Evolutionary conservation across 1,140 invertebrate genomes (phyloP), one percentile per base, ranked within the genome.

Genomic region (Calliopsis andreniformis): DNA sequence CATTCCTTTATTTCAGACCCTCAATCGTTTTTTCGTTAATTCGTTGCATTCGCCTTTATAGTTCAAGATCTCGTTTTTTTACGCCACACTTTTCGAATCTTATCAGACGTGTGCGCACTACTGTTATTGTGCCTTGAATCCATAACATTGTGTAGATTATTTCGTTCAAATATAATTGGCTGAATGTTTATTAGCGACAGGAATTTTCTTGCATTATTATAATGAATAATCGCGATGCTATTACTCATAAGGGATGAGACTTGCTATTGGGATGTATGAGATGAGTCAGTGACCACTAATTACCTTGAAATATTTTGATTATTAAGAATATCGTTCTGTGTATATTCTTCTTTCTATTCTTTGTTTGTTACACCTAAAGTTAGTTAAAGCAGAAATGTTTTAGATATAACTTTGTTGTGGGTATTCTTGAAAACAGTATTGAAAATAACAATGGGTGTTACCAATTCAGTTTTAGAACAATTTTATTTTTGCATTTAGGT

Each of bases 251-350:
- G 51, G 53, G 43, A 71, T 42, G 35, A 18, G 16, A 70, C 25
- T 68, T 45, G 14, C 7, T 62, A 43, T 72, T 77, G 23, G 62
- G 43, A 67, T 72, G 43, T 66, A 58, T 47, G 59, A 23, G 56
- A 78, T 82, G 80, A 82, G 45, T 82, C 80, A 81, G 79, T 59
- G 18, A n/a, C 20, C 25, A 30, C 51, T 18, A 42, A 51, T 72
- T 53, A 12, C 28, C 4, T 14, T 45, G 6, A 39, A 56, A 56
- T 56, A 67, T 0, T 42, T 28, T 14, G 4, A 30, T 51, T n/a
- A 18, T 20, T 0, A 51, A 18, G 23, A 30, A 39, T 42, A 43
- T 20, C 14, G 10, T n/a, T n/a, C n/a, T n/a, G n/a, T n/a, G 47
- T 49, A 5, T 5, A 62, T 51, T 25, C 4, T 1, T 7, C 1